Conservation (phyloP, 2,888 invertebrate genomes). For the Heteromyza rotundicornis region DNA sequence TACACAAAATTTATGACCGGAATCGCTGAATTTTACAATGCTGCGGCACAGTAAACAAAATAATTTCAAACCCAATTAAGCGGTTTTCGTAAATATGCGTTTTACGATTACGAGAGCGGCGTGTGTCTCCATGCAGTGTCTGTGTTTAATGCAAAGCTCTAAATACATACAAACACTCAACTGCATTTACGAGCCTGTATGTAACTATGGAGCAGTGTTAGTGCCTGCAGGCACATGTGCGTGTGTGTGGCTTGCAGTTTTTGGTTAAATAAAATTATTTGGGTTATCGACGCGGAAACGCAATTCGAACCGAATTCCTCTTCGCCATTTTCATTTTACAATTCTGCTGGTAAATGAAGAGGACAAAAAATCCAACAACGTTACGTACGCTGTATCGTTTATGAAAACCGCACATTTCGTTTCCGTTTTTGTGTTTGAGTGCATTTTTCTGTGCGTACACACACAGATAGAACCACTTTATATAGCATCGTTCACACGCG, state of each 20-base stretch:
- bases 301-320: conserved; percentile 1
- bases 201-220: neutral
- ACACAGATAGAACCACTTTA: neutral
- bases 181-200: neutral
- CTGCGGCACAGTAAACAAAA: conserved; percentile 34
- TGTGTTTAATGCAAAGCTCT: conserved; percentile 17
- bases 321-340: neutral
- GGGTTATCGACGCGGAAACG: conserved; percentile 25
- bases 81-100: conserved; percentile 36
- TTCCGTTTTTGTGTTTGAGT: conserved; percentile 26
- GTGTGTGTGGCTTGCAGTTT: conserved; percentile 28
- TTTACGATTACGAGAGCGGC: neutral
- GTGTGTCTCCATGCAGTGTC: conserved; percentile 32
- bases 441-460: conserved; percentile 26
- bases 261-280: conserved; percentile 44
- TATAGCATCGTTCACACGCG: neutral
- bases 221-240: neutral
- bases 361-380: neutral
- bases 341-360: neutral
- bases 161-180: neutral
- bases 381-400: neutral
- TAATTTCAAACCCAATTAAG: conserved; percentile 46
- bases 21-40: too few species aligned
- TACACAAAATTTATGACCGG: too few species aligned
- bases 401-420: conserved; percentile 30